Conservation (phyloP, 2,797 vertebrate species). For the Cynopterus sphinx region DNA sequence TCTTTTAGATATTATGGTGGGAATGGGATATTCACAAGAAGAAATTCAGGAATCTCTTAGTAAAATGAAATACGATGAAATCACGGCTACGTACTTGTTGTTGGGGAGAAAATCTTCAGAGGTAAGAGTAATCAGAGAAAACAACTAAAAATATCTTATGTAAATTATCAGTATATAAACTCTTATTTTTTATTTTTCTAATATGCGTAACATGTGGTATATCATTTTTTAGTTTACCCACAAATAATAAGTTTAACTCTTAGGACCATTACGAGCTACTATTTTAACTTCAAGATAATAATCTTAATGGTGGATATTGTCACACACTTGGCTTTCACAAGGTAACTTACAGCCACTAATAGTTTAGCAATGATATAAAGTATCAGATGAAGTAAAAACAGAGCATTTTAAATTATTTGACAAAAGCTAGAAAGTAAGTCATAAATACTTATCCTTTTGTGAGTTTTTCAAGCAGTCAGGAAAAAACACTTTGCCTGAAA, state of each 20-base stretch:
- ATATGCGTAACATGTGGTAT: not conserved
- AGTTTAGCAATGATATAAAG: not conserved
- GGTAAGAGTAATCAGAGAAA: slow-evolving; percentile 86
- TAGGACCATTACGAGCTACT: not conserved
- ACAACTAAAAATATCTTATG: not conserved
- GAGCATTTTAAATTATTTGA: not conserved
- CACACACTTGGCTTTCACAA: not conserved
- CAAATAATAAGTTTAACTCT: not conserved
- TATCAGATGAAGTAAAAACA: not conserved
- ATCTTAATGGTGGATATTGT: not conserved
- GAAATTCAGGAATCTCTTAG: slow-evolving; percentile 98
- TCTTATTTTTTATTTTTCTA: not conserved
- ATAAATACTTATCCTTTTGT: not conserved
- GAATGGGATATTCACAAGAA: slow-evolving; percentile 98
- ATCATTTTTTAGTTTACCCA: not conserved
- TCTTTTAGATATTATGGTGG: slow-evolving; percentile 95
- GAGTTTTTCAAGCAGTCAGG: not conserved
- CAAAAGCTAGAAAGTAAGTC: not conserved
- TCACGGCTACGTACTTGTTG: slow-evolving; percentile 97
- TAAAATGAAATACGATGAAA: slow-evolving; percentile 99
- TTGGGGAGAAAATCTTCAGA: slow-evolving; percentile 96
- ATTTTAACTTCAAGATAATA: slow-evolving; percentile 10
- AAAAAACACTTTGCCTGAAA: not conserved
- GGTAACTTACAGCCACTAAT: not conserved
- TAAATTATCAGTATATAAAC: not conserved